Evolutionary conservation across 2,888 invertebrate species (phyloP).

Genomic region (Thumatha senex): DNA sequence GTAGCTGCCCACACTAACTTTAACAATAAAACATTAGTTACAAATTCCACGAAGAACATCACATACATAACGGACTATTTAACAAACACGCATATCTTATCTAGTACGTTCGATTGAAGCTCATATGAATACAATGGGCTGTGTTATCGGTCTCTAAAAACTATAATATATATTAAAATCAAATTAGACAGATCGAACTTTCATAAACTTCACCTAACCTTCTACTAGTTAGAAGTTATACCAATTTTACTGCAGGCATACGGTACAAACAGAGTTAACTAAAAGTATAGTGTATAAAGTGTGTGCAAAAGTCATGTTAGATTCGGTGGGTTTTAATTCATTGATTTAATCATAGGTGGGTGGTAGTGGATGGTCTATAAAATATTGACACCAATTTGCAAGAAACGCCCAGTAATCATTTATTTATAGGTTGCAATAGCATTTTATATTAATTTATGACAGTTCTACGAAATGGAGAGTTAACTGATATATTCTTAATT

Average conservation of each 20-base stretch:
- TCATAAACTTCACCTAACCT: no score
- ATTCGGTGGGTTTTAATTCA: no score
- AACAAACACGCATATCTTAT: constrained; percentile 50
- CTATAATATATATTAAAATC: constrained; percentile 41
- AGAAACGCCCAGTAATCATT: constrained; percentile 1
- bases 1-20: constrained; percentile 51
- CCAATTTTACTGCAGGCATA: no score
- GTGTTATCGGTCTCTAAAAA: constrained; percentile 45
- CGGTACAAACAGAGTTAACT: no score
- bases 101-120: constrained; percentile 54
- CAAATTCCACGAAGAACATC: constrained; percentile 44
- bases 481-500: constrained; percentile 58
- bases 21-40: constrained; percentile 63
- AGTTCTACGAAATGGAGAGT: constrained; percentile 56
- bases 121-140: constrained; percentile 70
- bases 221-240: no score
- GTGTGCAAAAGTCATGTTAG: no score
- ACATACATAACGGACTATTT: constrained; percentile 45
- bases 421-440: constrained; percentile 11
- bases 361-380: background rate
- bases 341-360: no score
- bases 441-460: constrained; percentile 15
- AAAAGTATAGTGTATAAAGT: no score
- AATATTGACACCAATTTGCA: background rate
- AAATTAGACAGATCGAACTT: constrained; percentile 34